phyloP scores from a whole-genome alignment of 2,113 vertebrate species.

The Trichomycterus rosablanca region DNA sequence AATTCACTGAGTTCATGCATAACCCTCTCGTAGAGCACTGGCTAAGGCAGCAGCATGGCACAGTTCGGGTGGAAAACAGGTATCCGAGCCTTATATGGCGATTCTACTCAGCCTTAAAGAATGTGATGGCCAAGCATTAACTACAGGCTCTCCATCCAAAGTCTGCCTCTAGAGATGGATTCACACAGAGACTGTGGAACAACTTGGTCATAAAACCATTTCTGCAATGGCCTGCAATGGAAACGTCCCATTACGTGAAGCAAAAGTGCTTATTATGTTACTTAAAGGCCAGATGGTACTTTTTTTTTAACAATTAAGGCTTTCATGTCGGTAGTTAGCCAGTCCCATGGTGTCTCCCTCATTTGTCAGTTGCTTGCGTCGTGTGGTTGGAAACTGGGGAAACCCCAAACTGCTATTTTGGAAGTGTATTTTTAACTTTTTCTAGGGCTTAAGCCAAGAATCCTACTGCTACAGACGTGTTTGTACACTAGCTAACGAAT shows the following conservation, averaged over 20 bases:
- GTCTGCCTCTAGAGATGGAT: neutral
- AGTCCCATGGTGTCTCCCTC: conserved; percentile 11
- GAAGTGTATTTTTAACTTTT: neutral
- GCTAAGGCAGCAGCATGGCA: neutral
- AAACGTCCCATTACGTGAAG: conserved; percentile 63
- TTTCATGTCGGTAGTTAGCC: conserved; percentile 16
- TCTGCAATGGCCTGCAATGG: conserved; percentile 25
- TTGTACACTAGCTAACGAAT: too few species aligned
- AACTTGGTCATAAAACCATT: conserved; percentile 55
- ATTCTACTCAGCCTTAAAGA: neutral
- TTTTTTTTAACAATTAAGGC: conserved; percentile 24
- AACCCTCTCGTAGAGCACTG: neutral
- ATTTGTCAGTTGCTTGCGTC: conserved; percentile 9
- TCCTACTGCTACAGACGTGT: too few species aligned
- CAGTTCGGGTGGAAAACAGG: neutral
- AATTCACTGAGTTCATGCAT: too few species aligned
- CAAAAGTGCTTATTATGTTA: conserved; percentile 59
- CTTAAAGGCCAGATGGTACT: conserved; percentile 57
- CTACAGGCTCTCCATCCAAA: conserved; percentile 42
- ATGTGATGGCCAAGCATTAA: neutral
- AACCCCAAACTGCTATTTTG: conserved; percentile 17
- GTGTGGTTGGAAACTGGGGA: conserved; percentile 25
- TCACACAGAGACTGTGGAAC: conserved; percentile 46
- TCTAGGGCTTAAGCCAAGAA: neutral
- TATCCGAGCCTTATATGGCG: neutral